phyloP scores from a whole-genome alignment of 2,888 invertebrate species.

The Pristionchus entomophagus region DNA sequence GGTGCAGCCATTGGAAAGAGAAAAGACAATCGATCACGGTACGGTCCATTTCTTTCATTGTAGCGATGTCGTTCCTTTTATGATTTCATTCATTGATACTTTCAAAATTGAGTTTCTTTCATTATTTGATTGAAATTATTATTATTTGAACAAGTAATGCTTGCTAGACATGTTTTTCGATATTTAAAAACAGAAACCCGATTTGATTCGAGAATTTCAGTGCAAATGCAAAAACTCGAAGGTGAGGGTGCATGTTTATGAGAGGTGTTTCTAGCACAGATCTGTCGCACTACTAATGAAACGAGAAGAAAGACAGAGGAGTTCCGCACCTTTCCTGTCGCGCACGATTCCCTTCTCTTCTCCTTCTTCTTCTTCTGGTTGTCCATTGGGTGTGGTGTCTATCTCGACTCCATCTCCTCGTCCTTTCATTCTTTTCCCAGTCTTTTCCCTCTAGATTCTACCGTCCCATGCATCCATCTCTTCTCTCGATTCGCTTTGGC shows the following conservation, averaged over 20 bases:
- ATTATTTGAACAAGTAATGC: not conserved
- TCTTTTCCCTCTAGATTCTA: not conserved
- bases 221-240: slow-evolving; percentile 16
- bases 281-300: slow-evolving; percentile 29
- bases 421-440: not conserved
- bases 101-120: too few relatives aligned
- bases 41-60: too few relatives aligned
- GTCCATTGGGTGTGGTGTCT: not conserved
- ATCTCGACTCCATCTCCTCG: slow-evolving; percentile 11
- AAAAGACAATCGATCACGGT: slow-evolving; percentile 86
- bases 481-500: slow-evolving; percentile 5
- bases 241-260: slow-evolving; percentile 41
- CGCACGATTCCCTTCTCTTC: not conserved
- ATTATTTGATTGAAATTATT: too few relatives aligned
- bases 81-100: too few relatives aligned
- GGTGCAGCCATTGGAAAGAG: slow-evolving; percentile 97
- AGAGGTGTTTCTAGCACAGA: not conserved
- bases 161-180: too few relatives aligned
- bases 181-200: too few relatives aligned
- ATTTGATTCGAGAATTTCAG: slow-evolving; percentile 32
- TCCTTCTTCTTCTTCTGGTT: not conserved
- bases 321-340: not conserved
- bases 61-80: too few relatives aligned
- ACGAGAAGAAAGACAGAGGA: not conserved
- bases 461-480: slow-evolving; percentile 26